Conservation (phyloP, 2,113 vertebrate genomes). For the Anolis sagrei region DNA sequence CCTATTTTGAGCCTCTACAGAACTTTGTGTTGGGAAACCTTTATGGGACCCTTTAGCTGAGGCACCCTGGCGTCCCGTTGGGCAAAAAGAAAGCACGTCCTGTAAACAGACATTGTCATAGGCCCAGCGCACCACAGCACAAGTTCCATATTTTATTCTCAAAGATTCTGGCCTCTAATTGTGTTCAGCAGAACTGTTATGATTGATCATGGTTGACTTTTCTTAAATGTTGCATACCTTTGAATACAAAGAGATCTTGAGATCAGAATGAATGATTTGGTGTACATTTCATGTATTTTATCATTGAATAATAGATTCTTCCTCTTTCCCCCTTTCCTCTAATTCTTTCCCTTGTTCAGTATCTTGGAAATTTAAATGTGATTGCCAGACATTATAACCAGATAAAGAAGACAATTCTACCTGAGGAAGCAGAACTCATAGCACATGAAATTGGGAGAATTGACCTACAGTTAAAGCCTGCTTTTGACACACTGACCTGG, state of each 20-base stretch:
- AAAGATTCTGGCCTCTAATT: too few species aligned
- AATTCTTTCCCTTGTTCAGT: slow-evolving; percentile 57
- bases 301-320: neutral
- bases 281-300: neutral
- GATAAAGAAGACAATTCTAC: slow-evolving; percentile 72
- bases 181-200: too few species aligned
- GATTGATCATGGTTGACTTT: neutral
- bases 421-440: slow-evolving; percentile 71
- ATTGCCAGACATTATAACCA: slow-evolving; percentile 78
- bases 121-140: too few species aligned
- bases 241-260: neutral
- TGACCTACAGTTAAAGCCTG: slow-evolving; percentile 69
- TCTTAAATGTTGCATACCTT: neutral
- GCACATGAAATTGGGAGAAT: slow-evolving; percentile 68
- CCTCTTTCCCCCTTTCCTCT: neutral
- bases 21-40: too few species aligned
- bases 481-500: slow-evolving; percentile 74
- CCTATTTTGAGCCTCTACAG: too few species aligned
- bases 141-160: too few species aligned
- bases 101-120: too few species aligned
- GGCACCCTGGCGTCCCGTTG: too few species aligned
- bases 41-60: too few species aligned
- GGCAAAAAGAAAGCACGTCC: too few species aligned
- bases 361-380: slow-evolving; percentile 73
- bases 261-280: neutral